Evolutionary conservation across 2,888 invertebrate species (phyloP).

Genomic region (Microplitis deprimator): DNA sequence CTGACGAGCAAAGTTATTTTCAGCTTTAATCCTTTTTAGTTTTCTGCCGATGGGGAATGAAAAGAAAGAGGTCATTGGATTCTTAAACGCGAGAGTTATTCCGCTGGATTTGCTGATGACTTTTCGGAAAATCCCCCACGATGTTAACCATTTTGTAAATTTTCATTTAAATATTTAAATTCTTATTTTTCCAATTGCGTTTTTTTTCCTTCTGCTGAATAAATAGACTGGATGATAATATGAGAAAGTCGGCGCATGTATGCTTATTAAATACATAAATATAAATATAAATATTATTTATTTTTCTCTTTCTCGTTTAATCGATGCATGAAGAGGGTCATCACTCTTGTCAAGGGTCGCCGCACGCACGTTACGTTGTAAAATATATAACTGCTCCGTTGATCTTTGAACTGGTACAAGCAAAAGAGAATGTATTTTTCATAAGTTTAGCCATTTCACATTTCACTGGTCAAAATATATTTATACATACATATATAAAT

Average conservation of each 20-base stretch:
- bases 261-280: neutral
- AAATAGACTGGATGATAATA: no score
- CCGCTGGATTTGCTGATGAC: neutral
- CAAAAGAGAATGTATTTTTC: neutral
- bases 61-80: conserved; percentile 2
- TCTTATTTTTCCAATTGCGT: no score
- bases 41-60: neutral
- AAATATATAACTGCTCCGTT: neutral
- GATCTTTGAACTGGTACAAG: neutral
- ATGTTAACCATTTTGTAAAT: no score
- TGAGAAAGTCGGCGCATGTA: neutral
- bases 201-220: no score
- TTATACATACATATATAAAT: neutral
- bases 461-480: neutral
- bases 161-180: no score
- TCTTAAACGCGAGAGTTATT: neutral
- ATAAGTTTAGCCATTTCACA: neutral
- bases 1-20: neutral
- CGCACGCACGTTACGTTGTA: conserved; percentile 7
- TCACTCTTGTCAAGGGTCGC: conserved; percentile 19
- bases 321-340: conserved; percentile 22
- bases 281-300: neutral
- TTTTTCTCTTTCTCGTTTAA: conserved; percentile 4
- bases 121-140: neutral
- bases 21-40: conserved; percentile 3